phyloP scores from a whole-genome alignment of 2,113 vertebrate species.

The Zosterops pallidus region DNA sequence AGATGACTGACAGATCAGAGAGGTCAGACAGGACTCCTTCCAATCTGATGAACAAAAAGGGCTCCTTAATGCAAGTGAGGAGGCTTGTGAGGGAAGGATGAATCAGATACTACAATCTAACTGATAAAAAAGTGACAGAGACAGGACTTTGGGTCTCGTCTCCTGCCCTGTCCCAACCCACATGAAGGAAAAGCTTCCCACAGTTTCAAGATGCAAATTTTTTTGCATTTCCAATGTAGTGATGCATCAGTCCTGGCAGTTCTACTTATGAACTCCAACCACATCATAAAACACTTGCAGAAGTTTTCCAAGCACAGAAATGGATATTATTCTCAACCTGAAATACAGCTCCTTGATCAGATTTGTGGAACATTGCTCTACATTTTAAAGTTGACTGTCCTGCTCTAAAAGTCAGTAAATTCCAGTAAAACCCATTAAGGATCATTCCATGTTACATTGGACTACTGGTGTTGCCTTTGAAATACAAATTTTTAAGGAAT shows the following conservation, averaged over 20 bases:
- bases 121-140: not conserved
- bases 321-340: not conserved
- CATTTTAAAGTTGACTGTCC: not conserved
- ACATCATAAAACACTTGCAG: not conserved
- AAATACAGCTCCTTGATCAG: not conserved
- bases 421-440: not conserved
- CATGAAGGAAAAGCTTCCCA: not conserved
- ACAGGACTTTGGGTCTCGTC: not conserved
- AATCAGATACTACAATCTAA: not conserved
- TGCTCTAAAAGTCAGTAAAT: not conserved
- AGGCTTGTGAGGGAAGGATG: not conserved
- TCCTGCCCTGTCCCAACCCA: not conserved
- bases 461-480: not conserved
- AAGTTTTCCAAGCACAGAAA: not conserved
- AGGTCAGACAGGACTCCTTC: not conserved
- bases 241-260: not conserved
- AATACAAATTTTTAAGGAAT: constrained; percentile 1
- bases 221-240: not conserved
- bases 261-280: not conserved
- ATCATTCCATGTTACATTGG: not conserved
- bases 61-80: not conserved
- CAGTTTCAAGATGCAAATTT: not conserved
- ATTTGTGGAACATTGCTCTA: not conserved
- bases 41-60: constrained; percentile 5
- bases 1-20: not conserved